Evolutionary conservation across 2,113 vertebrate genomes (phyloP).

Genomic region (Hucho hucho): DNA sequence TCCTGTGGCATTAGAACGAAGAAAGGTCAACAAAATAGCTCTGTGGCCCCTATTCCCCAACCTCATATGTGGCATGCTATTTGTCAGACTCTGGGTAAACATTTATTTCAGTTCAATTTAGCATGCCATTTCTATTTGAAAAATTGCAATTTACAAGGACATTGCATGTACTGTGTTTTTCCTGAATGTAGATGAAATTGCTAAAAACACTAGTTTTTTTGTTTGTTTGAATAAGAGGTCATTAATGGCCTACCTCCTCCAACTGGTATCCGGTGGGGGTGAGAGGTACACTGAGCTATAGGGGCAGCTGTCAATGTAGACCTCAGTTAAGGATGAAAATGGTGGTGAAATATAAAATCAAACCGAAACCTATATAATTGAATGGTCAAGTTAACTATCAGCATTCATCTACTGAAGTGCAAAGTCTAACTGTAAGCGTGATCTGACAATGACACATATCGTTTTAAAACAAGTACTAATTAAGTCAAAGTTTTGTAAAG

Average conservation of each 20-base stretch:
- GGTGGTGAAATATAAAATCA: too few relatives aligned
- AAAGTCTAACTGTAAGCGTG: too few relatives aligned
- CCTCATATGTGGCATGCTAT: background rate
- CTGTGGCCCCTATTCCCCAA: background rate
- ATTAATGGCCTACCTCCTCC: slow-evolving; percentile 87
- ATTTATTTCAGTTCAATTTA: too few relatives aligned
- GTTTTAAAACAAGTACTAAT: too few relatives aligned
- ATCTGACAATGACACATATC: too few relatives aligned
- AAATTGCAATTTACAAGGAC: too few relatives aligned
- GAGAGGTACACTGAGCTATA: slow-evolving; percentile 96
- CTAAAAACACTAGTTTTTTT: background rate
- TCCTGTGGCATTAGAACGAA: slow-evolving; percentile 70
- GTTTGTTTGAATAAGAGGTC: background rate
- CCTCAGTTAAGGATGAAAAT: slow-evolving; percentile 75
- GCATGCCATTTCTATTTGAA: too few relatives aligned
- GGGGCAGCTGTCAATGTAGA: slow-evolving; percentile 95
- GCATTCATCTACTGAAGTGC: too few relatives aligned
- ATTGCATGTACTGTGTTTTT: too few relatives aligned
- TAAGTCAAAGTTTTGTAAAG: too few relatives aligned
- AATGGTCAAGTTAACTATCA: too few relatives aligned
- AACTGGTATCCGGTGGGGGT: slow-evolving; percentile 93
- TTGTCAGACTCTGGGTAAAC: background rate
- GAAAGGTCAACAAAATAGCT: background rate
- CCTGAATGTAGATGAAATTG: background rate
- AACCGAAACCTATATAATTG: too few relatives aligned